phyloP scores from a whole-genome alignment of 2,888 invertebrate genomes.

The Thalpophila matura region DNA sequence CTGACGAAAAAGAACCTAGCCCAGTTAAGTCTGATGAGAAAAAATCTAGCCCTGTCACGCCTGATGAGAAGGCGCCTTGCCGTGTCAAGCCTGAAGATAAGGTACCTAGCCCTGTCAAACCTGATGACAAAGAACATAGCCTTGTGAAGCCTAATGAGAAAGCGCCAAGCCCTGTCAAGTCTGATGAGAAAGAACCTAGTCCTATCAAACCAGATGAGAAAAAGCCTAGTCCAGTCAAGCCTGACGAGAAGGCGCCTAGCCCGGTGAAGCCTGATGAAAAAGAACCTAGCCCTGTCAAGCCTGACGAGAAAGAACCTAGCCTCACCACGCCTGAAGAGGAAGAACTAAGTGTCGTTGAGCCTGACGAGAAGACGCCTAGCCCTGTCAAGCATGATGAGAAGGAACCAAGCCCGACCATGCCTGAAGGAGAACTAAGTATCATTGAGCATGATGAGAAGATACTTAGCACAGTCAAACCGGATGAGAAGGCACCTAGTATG shows the following conservation, averaged over 20 bases:
- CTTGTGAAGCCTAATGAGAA: too few relatives aligned
- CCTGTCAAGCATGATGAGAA: too few relatives aligned
- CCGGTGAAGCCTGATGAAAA: too few relatives aligned
- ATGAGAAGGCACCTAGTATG: neutral
- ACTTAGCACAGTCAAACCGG: constrained; percentile 15
- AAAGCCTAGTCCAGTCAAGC: too few relatives aligned
- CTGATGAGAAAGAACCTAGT: too few relatives aligned
- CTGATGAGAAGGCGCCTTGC: constrained; percentile 28
- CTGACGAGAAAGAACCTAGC: neutral
- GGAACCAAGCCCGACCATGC: too few relatives aligned
- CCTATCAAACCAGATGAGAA: too few relatives aligned
- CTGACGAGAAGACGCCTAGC: constrained; percentile 32
- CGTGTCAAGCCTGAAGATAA: too few relatives aligned
- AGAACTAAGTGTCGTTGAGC: too few relatives aligned
- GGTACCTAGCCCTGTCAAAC: neutral
- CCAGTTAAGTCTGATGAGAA: constrained; percentile 17
- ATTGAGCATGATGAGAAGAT: constrained; percentile 9
- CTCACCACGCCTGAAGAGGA: neutral
- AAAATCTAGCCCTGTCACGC: neutral
- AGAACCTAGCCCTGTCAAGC: neutral
- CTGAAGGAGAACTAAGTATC: too few relatives aligned
- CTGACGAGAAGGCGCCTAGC: too few relatives aligned
- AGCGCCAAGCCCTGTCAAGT: too few relatives aligned
- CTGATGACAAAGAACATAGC: constrained; percentile 4
- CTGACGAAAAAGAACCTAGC: constrained; percentile 12